Percentiles rank a stretch among this genome's conserved stretches.
These are phyloP conservation scores for Laupala kohalensis DNA, from an alignment of 1,140 invertebrate species.

Conservation along the genomic window DNA sequence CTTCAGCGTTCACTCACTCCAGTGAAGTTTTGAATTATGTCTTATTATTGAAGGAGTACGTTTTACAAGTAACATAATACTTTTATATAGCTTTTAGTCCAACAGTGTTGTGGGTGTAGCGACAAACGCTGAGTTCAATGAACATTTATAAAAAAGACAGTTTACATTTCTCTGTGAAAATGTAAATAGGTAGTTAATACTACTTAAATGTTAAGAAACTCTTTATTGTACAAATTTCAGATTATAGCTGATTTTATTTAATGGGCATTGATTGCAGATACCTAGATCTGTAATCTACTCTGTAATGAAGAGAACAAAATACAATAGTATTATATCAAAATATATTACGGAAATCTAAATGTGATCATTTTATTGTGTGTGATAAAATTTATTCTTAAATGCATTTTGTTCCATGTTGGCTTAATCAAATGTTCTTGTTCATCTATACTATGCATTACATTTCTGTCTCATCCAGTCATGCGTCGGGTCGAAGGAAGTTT, in stretches of 20 bases:
- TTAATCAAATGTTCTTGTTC: background rate
- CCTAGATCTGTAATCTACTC: background rate
- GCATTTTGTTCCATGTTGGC: background rate
- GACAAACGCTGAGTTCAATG: background rate
- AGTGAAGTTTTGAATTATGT: too few species aligned
- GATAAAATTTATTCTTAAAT: background rate
- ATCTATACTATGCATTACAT: background rate
- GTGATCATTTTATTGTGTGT: conserved; percentile 1
- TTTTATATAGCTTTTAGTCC: background rate
- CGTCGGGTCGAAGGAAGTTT: too few species aligned
- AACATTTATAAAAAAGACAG: background rate
- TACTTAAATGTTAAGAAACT: background rate
- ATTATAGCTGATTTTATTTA: background rate
- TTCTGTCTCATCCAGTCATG: background rate
- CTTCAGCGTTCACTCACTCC: too few species aligned
- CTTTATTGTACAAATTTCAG: conserved; percentile 3
- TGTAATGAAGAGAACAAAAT: background rate
- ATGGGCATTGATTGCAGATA: conserved; percentile 1
- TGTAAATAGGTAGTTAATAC: background rate
- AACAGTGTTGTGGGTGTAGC: background rate
- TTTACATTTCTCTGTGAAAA: background rate
- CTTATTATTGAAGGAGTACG: background rate
- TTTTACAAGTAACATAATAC: background rate
- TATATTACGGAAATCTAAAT: background rate
- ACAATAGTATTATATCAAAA: conserved; percentile 4